These are phyloP conservation scores for Malurus leucopterus DNA, from an alignment of 2,797 vertebrate genomes.

Conservation along the genomic window DNA sequence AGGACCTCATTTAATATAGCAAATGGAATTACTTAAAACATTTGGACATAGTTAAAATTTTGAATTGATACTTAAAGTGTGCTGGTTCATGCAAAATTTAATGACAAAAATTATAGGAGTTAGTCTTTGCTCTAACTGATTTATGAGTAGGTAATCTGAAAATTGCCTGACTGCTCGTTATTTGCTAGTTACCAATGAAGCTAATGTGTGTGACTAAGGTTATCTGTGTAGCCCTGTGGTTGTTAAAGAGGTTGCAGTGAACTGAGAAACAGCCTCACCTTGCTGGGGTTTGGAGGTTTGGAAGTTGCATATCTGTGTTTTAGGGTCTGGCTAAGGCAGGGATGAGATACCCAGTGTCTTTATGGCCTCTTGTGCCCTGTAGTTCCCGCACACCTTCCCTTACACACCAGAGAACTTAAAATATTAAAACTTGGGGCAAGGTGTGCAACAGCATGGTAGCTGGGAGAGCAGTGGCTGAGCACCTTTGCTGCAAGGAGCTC, in stretches of 20 bases:
- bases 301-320: neutral
- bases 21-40: neutral
- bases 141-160: neutral
- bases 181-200: neutral
- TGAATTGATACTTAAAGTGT: neutral
- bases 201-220: neutral
- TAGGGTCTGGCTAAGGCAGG: neutral
- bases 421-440: neutral
- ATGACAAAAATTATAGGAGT: neutral
- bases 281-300: neutral
- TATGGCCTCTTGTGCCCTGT: neutral
- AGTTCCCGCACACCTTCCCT: neutral
- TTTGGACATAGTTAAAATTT: neutral
- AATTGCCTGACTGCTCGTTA: neutral
- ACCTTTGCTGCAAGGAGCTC: neutral
- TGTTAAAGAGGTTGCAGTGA: neutral
- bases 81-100: neutral
- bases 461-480: no score
- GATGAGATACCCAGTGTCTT: neutral
- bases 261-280: fast-evolving
- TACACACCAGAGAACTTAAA: neutral
- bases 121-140: neutral
- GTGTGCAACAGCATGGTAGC: neutral
- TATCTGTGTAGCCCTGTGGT: neutral
- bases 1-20: neutral